phyloP scores from a whole-genome alignment of 2,888 invertebrate genomes.

The Silvanus unidentatus region DNA sequence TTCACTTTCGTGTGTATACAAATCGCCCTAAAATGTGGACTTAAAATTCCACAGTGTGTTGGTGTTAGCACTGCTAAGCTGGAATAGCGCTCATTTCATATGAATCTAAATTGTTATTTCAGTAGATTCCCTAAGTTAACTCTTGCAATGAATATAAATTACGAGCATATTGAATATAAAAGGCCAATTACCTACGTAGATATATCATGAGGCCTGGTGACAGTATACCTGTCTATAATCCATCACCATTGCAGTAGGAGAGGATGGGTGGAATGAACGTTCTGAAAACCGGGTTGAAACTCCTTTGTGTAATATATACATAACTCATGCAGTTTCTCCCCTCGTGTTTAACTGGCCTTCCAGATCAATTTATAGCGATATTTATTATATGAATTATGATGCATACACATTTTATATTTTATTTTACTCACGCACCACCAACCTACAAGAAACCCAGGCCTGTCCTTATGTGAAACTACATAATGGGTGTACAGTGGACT shows the following conservation, averaged over 20 bases:
- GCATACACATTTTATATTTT: slow-evolving; percentile 25
- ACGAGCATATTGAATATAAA: slow-evolving; percentile 20
- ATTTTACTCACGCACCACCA: slow-evolving; percentile 36
- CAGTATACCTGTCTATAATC: slow-evolving; percentile 22
- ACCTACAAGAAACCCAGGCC: slow-evolving; percentile 32
- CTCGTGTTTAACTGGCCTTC: slow-evolving; percentile 16
- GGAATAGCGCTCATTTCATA: no score
- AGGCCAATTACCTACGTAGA: slow-evolving; percentile 22
- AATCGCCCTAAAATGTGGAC: no score
- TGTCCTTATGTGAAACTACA: slow-evolving; percentile 2
- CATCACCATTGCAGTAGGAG: slow-evolving; percentile 13
- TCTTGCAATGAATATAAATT: slow-evolving; percentile 21
- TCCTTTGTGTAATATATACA: background rate
- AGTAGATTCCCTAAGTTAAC: no score
- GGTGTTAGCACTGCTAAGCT: no score
- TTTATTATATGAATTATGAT: slow-evolving; percentile 32
- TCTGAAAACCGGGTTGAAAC: slow-evolving; percentile 10
- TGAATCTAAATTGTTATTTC: no score
- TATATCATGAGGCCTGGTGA: slow-evolving; percentile 22
- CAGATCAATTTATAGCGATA: slow-evolving; percentile 28
- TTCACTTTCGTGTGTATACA: no score
- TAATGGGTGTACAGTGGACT: slow-evolving; percentile 17
- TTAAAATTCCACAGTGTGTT: no score
- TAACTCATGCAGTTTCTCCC: slow-evolving; percentile 2
- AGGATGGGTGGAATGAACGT: slow-evolving; percentile 15